phyloP scores from a whole-genome alignment of 2,797 vertebrate genomes.

The Rhinichthys osculus region DNA sequence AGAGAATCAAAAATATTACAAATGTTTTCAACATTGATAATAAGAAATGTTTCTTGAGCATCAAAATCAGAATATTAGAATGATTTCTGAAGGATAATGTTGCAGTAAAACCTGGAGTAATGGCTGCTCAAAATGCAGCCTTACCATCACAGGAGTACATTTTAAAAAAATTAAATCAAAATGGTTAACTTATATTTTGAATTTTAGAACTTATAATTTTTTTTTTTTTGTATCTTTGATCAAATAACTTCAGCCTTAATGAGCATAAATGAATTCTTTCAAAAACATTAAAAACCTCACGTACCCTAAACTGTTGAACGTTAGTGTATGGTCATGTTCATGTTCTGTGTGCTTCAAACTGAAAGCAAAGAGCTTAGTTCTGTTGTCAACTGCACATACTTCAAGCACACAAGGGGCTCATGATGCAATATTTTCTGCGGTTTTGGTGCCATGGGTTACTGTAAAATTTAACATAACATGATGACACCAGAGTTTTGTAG shows the following conservation, averaged over 20 bases:
- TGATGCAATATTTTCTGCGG: constrained; percentile 2
- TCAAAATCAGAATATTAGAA: too few species aligned
- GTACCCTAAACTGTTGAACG: too few species aligned
- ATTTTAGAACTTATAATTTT: too few species aligned
- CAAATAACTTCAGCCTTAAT: too few species aligned
- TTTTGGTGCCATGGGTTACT: background rate
- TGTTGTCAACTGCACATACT: background rate
- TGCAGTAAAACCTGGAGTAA: background rate
- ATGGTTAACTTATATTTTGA: too few species aligned
- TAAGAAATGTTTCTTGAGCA: too few species aligned
- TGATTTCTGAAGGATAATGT: background rate
- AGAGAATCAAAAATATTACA: too few species aligned
- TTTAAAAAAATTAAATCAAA: background rate
- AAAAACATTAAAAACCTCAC: too few species aligned
- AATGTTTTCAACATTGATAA: too few species aligned
- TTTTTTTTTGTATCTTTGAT: too few species aligned
- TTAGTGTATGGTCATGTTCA: background rate
- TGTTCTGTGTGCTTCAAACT: background rate
- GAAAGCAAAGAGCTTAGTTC: background rate
- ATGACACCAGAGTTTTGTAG: background rate
- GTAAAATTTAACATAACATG: constrained; percentile 8
- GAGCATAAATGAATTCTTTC: too few species aligned
- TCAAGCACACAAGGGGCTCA: background rate
- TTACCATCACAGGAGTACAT: background rate
- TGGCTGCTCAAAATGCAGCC: background rate